Base-by-base conservation (phyloP, 2,113 vertebrate genomes). In the Cottus gobio region DNA sequence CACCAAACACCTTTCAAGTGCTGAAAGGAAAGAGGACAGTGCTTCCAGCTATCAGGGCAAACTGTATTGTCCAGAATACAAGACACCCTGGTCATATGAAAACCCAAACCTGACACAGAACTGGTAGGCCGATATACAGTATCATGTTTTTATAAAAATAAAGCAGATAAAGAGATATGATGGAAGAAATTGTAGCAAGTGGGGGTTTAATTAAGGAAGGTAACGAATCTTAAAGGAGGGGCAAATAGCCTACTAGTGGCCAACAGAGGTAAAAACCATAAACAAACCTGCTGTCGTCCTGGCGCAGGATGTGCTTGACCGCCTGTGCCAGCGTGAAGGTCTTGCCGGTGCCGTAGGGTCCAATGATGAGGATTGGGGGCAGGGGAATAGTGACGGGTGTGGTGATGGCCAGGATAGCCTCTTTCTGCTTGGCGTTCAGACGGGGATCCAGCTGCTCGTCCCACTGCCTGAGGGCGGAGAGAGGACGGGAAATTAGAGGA, bases 301-400 rank as follows among this genome's bases (percentile, higher is more conserved):
- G 98, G 85, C 97, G 97, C 67, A 99, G 97, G 79, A 99, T 99
- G 93, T 99, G 98, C 92, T 97, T 99, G 92, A 99, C 98, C 42
- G 97, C 98, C 95, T 99, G 98, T 82, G 98, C 98, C 90, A 99
- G 94, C 24, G 98, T 99, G 95, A 99, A 99, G 0, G 98, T 99
- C 94, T 99, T 99, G 89, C 98, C 98, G 52, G 98, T 99, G 91
- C 98, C 98, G 24, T 99, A 99, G 87, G 98, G 98, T 73, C 98
- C 98, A 28, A 99, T 99, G 95, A 99, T 97, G 81, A 99, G 97
- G 84, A 99, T 96, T 39, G 98, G 98, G 22, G 98, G 98, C 93
- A 99, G 94, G 57, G 95, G 93, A 83, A 97, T 94, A 44, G 97
- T 92, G 30, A 99, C 89, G 0, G 98, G 98, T 63, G 98, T 99